A percentile compares a stretch with the other conserved stretches of the same genome.
Conservation (phyloP, 2,113 vertebrate species). For the Anas platyrhynchos region DNA sequence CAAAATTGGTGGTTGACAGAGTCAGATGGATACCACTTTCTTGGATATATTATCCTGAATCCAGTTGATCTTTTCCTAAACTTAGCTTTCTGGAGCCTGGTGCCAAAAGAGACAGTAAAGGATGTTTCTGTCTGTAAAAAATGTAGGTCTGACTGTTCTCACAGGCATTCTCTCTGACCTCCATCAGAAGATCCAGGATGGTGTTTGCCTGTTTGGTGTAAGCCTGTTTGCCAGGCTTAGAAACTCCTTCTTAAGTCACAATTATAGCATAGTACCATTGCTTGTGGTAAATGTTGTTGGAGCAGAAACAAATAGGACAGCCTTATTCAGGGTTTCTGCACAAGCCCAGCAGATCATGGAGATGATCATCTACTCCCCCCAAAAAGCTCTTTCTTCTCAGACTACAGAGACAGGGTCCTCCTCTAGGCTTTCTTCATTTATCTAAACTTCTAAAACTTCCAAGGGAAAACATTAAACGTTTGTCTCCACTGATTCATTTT, state of each 20-base stretch:
- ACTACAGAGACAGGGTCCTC: background rate
- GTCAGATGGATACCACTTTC: background rate
- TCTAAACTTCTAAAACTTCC: background rate
- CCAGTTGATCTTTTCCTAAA: background rate
- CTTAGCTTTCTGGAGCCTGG: background rate
- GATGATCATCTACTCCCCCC: background rate
- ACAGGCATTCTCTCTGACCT: background rate
- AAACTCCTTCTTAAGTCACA: background rate
- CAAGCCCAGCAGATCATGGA: background rate
- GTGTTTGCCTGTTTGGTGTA: no score
- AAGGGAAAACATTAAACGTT: background rate
- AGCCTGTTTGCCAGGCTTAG: background rate
- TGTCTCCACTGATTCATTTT: background rate
- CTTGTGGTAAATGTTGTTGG: background rate
- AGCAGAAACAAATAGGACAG: background rate
- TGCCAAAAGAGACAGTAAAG: background rate
- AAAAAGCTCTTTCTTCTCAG: background rate
- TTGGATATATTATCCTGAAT: background rate
- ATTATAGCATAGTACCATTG: background rate
- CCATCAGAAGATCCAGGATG: background rate
- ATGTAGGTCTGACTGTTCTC: background rate
- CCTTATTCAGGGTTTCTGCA: background rate
- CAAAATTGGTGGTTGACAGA: background rate
- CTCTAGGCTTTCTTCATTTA: background rate
- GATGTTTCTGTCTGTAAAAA: background rate